phyloP scores from a whole-genome alignment of 2,113 vertebrate species.

The Zosterops hypoxanthus region DNA sequence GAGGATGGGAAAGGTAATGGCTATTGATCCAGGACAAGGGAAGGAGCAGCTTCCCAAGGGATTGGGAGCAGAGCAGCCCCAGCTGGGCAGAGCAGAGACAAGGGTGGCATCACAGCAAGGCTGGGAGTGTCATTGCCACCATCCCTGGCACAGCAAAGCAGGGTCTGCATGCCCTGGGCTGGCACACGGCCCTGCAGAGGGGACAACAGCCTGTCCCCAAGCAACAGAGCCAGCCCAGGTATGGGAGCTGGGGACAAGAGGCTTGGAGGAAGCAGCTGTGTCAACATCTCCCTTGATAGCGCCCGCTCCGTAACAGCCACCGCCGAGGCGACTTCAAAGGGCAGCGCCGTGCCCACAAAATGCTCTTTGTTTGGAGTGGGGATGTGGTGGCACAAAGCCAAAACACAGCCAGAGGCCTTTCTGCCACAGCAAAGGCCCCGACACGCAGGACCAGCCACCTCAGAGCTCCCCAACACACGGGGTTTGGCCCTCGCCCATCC shows the following conservation, averaged over 20 bases:
- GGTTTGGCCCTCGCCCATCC: background rate
- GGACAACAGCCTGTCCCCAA: background rate
- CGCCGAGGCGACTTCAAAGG: background rate
- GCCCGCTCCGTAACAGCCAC: background rate
- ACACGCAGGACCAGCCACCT: background rate
- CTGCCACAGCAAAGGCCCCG: background rate
- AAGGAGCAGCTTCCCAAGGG: background rate
- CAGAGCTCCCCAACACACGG: background rate
- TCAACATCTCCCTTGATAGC: slow-evolving; percentile 37
- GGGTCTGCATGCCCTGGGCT: accelerated
- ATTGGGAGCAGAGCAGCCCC: background rate
- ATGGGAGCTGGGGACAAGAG: background rate
- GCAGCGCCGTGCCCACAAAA: background rate
- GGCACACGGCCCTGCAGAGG: background rate
- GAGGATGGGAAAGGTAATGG: slow-evolving; percentile 20
- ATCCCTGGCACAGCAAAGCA: background rate
- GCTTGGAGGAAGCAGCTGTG: slow-evolving; percentile 48
- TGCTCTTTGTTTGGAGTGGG: background rate
- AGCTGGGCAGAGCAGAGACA: background rate
- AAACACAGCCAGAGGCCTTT: background rate
- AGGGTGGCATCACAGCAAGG: background rate
- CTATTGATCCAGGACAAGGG: slow-evolving; percentile 34
- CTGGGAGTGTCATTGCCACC: accelerated
- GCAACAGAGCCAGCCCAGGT: background rate
- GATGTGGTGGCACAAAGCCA: background rate